Percentiles rank a stretch among this genome's conserved stretches.
Evolutionary conservation across 2,113 vertebrate species (phyloP).

Genomic region (Notechis scutatus): DNA sequence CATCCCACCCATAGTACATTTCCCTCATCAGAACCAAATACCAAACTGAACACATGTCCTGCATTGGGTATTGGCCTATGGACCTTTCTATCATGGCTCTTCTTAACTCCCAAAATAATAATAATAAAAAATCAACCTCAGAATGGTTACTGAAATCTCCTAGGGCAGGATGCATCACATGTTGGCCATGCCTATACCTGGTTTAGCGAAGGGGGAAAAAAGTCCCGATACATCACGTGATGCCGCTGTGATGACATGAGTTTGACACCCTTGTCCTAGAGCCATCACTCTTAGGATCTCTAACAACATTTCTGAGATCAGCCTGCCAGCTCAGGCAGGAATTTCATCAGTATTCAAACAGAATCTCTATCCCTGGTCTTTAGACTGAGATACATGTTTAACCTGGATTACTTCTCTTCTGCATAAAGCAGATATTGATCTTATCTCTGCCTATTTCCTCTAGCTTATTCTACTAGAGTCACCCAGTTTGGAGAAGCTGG

Average conservation of each 20-base stretch:
- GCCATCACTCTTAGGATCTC: background rate
- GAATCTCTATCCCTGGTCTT: background rate
- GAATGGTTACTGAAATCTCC: background rate
- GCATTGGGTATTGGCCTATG: background rate
- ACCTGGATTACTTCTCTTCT: background rate
- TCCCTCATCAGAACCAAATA: background rate
- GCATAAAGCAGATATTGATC: background rate
- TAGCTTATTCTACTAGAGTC: background rate
- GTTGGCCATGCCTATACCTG: too few species aligned
- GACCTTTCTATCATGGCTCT: background rate
- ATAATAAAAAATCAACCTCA: background rate
- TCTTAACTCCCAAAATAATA: background rate
- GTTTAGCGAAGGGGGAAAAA: too few species aligned
- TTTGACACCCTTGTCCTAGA: too few species aligned
- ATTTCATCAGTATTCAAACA: background rate
- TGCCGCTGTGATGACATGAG: too few species aligned
- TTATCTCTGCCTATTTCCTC: background rate
- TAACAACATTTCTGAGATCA: background rate
- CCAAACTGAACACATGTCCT: background rate
- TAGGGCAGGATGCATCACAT: background rate
- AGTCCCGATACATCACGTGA: too few species aligned
- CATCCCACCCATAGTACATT: background rate
- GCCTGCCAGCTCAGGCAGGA: background rate
- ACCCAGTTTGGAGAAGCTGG: background rate
- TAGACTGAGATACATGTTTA: background rate